phyloP scores from a whole-genome alignment of 2,797 vertebrate species.

The Semotilus atromaculatus region DNA sequence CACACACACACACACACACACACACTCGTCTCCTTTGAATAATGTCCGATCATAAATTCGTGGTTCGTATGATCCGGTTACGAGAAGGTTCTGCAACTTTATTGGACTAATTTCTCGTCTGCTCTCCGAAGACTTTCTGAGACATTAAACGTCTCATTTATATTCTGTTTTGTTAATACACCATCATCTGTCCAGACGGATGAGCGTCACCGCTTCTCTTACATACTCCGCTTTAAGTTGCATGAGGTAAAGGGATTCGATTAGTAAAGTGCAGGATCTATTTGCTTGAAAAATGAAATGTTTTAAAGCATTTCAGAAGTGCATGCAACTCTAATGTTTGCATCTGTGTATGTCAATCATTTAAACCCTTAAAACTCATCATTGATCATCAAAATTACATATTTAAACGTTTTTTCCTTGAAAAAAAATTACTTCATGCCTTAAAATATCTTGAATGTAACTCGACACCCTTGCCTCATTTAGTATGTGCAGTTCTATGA shows the following conservation, averaged over 20 bases:
- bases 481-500: too few relatives aligned
- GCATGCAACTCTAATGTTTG: not conserved
- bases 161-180: not conserved
- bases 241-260: not conserved
- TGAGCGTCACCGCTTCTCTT: not conserved
- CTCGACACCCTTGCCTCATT: too few relatives aligned
- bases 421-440: too few relatives aligned
- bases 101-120: slow-evolving; percentile 10
- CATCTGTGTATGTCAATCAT: not conserved
- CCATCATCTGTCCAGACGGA: not conserved
- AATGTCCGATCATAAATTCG: slow-evolving; percentile 25
- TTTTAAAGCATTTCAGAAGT: not conserved
- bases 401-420: too few relatives aligned
- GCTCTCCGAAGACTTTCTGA: not conserved
- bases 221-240: too few relatives aligned
- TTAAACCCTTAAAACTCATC: too few relatives aligned
- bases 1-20: slow-evolving; percentile 24
- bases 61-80: slow-evolving; percentile 34
- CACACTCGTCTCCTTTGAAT: slow-evolving; percentile 50
- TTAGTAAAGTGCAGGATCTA: not conserved
- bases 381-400: too few relatives aligned
- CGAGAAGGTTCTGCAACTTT: not conserved
- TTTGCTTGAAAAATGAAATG: not conserved
- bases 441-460: too few relatives aligned
- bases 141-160: slow-evolving; percentile 18